These are phyloP conservation scores for Drosophila arawakana DNA, from an alignment of 1,140 invertebrate genomes.

Conservation along the genomic window DNA sequence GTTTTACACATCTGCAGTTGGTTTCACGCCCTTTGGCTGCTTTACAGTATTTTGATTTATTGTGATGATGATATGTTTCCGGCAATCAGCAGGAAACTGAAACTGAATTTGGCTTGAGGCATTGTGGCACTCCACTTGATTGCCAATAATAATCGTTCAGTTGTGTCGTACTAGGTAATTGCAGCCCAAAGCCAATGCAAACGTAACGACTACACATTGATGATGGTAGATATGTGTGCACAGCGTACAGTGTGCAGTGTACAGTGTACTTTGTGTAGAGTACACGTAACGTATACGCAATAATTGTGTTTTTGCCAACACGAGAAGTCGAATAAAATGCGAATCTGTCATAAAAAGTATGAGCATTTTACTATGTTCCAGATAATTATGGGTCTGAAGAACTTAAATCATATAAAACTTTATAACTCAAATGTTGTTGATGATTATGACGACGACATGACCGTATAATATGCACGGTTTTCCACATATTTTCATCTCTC, in stretches of 20 bases:
- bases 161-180: constrained; percentile 40
- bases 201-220: background rate
- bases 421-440: constrained; percentile 73
- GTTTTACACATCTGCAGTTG: constrained; percentile 1
- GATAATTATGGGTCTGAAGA: constrained; percentile 58
- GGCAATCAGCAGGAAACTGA: constrained; percentile 65
- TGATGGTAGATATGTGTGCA: background rate
- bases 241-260: too few species aligned
- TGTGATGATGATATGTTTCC: constrained; percentile 54
- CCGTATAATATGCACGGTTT: constrained; percentile 63
- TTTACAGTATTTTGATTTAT: constrained; percentile 52
- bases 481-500: constrained; percentile 18
- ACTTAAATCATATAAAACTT: constrained; percentile 74
- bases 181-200: constrained; percentile 45
- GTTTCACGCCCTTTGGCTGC: constrained; percentile 17
- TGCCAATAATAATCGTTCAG: constrained; percentile 72
- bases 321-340: constrained; percentile 11
- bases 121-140: constrained; percentile 70
- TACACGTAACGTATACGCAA: constrained; percentile 7
- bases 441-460: constrained; percentile 57
- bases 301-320: background rate
- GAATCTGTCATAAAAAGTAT: constrained; percentile 52
- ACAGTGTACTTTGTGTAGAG: background rate
- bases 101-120: constrained; percentile 43
- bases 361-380: constrained; percentile 54